These are phyloP conservation scores for Numenius arquata DNA, from an alignment of 2,113 vertebrate species.

Conservation along the genomic window DNA sequence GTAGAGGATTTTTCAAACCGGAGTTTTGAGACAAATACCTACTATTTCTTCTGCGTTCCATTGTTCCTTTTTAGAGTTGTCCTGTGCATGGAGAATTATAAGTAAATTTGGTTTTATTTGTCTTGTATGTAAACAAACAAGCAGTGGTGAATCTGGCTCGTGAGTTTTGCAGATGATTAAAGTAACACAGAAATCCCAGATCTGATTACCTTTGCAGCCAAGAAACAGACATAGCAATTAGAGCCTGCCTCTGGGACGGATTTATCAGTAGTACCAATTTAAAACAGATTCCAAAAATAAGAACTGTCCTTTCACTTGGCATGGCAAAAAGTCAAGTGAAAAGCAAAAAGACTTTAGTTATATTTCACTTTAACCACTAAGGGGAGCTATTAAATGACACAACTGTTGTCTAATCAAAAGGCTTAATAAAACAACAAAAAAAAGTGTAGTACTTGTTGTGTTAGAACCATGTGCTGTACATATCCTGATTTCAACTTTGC, in stretches of 20 bases:
- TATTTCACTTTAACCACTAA: neutral
- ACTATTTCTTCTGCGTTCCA: neutral
- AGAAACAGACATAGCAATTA: neutral
- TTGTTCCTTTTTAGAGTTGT: neutral
- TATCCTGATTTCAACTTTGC: constrained; percentile 43
- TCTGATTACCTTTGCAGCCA: neutral
- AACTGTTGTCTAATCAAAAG: too few species aligned
- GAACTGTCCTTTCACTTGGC: neutral
- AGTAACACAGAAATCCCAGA: neutral
- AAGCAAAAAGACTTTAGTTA: neutral
- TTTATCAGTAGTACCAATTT: neutral
- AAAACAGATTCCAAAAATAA: neutral
- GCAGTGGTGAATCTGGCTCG: neutral
- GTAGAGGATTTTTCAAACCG: neutral
- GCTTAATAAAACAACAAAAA: fast-evolving
- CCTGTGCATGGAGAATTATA: neutral
- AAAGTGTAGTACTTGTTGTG: neutral
- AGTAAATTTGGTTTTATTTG: neutral
- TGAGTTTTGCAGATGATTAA: neutral
- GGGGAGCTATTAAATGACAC: neutral
- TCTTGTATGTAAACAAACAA: neutral
- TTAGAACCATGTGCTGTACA: neutral
- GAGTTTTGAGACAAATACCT: neutral
- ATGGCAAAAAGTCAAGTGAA: neutral
- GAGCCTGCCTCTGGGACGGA: neutral